Conservation (phyloP, 1,140 invertebrate species). For the Drosophila oshimai region DNA sequence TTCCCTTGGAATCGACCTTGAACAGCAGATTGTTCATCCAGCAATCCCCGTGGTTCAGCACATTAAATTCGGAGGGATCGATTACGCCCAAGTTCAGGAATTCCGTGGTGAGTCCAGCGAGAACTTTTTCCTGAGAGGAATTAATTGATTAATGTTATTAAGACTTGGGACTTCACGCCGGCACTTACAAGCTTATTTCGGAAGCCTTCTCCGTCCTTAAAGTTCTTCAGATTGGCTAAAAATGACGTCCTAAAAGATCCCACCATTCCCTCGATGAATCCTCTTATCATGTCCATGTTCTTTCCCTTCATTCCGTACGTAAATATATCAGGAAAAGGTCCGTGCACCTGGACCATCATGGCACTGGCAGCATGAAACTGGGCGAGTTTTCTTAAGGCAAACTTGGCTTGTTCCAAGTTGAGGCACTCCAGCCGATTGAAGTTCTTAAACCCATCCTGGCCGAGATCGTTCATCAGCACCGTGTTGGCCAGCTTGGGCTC, state of each 20-base stretch:
- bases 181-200: conserved; percentile 50
- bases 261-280: conserved; percentile 44
- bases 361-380: conserved; percentile 84
- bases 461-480: conserved; percentile 84
- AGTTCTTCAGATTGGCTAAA: conserved; percentile 38
- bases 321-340: conserved; percentile 35
- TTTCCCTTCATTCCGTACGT: conserved; percentile 30
- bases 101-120: neutral
- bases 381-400: conserved; percentile 83
- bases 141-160: neutral
- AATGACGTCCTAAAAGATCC: conserved; percentile 29
- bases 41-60: conserved; percentile 86
- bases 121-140: neutral
- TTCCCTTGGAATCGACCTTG: conserved; percentile 65
- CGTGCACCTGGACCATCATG: conserved; percentile 29
- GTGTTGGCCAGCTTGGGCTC: conserved; percentile 45
- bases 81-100: neutral
- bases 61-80: conserved; percentile 84
- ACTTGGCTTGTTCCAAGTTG: conserved; percentile 83
- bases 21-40: conserved; percentile 88
- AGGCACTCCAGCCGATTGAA: conserved; percentile 84
- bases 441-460: conserved; percentile 83
- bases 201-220: conserved; percentile 41
- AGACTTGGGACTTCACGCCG: neutral
- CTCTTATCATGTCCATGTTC: neutral